Evolutionary conservation across 2,797 vertebrate species (phyloP).

Genomic region (Buphagus erythrorhynchus): DNA sequence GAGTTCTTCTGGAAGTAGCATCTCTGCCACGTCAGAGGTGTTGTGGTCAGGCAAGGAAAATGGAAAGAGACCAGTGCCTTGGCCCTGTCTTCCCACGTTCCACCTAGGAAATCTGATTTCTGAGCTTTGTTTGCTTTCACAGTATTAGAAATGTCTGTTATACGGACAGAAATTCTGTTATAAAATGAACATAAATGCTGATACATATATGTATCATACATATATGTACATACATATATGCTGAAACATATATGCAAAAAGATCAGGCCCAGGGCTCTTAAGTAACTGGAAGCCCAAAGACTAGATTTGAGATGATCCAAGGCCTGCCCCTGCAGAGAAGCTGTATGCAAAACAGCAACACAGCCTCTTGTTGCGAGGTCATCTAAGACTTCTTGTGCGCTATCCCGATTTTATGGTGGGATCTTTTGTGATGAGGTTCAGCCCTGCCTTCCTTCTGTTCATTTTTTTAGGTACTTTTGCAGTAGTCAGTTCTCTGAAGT

Average conservation of each 20-base stretch:
- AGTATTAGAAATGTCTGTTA: background rate
- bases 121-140: background rate
- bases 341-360: fast-evolving
- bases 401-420: background rate
- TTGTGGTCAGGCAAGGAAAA: background rate
- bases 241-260: too few species aligned
- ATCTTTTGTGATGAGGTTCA: background rate
- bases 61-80: background rate
- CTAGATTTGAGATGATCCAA: background rate
- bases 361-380: background rate
- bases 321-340: background rate
- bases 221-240: too few species aligned
- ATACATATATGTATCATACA: too few species aligned
- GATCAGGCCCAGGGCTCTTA: background rate
- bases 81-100: background rate
- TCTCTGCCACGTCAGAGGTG: background rate
- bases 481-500: constrained; percentile 16
- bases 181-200: background rate
- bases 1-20: background rate
- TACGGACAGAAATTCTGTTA: background rate
- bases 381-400: background rate
- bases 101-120: background rate
- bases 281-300: background rate
- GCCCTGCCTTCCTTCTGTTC: background rate
- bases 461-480: background rate